Conservation (phyloP, 2,113 vertebrate genomes). For the Anoura caudifer region DNA sequence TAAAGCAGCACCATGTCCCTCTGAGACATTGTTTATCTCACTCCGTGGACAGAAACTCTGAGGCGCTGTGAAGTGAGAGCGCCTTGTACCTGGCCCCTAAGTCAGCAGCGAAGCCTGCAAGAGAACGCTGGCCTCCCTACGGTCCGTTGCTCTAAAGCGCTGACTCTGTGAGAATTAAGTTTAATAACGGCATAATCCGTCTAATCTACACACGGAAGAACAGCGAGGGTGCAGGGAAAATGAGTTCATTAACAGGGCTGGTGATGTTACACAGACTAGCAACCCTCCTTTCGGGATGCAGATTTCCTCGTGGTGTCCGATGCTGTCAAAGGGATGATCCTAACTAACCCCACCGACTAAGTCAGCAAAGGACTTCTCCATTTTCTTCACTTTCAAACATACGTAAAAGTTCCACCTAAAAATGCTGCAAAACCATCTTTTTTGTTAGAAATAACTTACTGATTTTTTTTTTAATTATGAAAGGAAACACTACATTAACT, state of each 20-base stretch:
- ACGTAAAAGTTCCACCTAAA: background rate
- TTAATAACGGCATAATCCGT: constrained; percentile 66
- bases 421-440: background rate
- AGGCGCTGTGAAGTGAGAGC: background rate
- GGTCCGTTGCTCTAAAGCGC: background rate
- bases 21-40: constrained; percentile 43
- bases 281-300: background rate
- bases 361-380: background rate
- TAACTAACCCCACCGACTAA: background rate
- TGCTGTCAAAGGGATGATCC: background rate
- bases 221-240: constrained; percentile 32
- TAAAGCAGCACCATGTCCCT: background rate
- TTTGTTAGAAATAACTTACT: background rate
- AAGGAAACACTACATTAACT: background rate
- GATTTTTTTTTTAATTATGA: background rate
- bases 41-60: background rate
- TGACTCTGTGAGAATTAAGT: constrained; percentile 27
- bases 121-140: background rate
- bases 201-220: constrained; percentile 58
- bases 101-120: constrained; percentile 20
- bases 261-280: background rate
- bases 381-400: constrained; percentile 15
- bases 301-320: background rate
- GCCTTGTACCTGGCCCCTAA: background rate
- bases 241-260: constrained; percentile 52